phyloP scores from a whole-genome alignment of 2,113 vertebrate species.

The Anguilla rostrata region DNA sequence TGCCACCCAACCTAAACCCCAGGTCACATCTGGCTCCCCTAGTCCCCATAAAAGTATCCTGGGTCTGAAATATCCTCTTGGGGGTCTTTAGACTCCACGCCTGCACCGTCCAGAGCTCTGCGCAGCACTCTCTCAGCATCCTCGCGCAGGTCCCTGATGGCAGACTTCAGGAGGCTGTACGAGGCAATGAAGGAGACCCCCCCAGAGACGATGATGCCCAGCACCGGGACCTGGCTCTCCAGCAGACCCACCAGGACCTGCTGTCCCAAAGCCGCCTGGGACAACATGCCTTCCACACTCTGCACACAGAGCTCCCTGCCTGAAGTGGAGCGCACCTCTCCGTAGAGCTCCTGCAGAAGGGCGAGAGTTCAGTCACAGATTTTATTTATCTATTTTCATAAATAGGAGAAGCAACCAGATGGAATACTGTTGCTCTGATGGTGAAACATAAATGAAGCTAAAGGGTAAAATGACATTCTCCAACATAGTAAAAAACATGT shows the following conservation, averaged over 20 bases:
- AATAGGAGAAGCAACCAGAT: too few species aligned
- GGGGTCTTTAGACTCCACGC: too few species aligned
- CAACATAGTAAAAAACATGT: too few species aligned
- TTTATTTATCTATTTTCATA: too few species aligned
- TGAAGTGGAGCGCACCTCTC: constrained; percentile 33
- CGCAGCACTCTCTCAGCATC: constrained; percentile 30
- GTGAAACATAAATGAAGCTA: too few species aligned
- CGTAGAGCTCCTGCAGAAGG: constrained; percentile 27
- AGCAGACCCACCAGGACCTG: constrained; percentile 23
- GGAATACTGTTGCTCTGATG: too few species aligned
- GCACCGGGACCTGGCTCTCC: constrained; percentile 31
- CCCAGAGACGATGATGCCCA: constrained; percentile 34
- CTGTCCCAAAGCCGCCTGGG: constrained; percentile 21
- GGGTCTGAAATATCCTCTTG: constrained; percentile 15
- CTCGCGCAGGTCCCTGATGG: constrained; percentile 35
- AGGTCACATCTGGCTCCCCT: not conserved
- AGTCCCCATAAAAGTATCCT: not conserved
- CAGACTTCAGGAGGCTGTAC: constrained; percentile 33
- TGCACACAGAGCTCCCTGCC: constrained; percentile 26
- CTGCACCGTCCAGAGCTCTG: constrained; percentile 6
- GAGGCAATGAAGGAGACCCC: constrained; percentile 36
- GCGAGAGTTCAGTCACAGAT: not conserved
- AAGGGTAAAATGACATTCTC: too few species aligned
- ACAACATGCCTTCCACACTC: constrained; percentile 20
- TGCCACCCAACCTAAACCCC: too few species aligned